These are phyloP conservation scores for Tenualosa thibaudeaui DNA, from an alignment of 2,797 vertebrate genomes.

Conservation along the genomic window DNA sequence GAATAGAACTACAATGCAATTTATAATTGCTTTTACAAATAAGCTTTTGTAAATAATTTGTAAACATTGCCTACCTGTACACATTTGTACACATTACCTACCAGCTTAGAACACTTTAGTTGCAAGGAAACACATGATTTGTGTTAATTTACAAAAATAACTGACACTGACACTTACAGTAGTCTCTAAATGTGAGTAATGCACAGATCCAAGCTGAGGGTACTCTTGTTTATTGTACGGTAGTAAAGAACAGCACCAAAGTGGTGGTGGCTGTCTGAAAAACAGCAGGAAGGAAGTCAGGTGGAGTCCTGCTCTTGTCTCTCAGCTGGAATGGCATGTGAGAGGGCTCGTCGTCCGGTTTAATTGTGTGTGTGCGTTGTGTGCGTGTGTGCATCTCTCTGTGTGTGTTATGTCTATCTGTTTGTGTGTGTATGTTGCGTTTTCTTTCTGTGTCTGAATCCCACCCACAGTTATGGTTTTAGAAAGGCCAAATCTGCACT, in stretches of 20 bases:
- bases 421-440: too few relatives aligned
- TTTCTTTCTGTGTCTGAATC: background rate
- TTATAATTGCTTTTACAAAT: background rate
- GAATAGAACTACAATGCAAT: background rate
- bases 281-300: slow-evolving; percentile 63
- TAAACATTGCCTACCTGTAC: too few relatives aligned
- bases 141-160: too few relatives aligned
- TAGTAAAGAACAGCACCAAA: background rate
- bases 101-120: too few relatives aligned
- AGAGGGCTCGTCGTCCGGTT: background rate
- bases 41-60: background rate
- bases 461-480: background rate
- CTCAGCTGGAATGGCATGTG: slow-evolving; percentile 33
- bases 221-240: background rate
- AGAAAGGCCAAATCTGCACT: background rate
- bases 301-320: slow-evolving; percentile 47
- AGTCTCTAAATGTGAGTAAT: background rate
- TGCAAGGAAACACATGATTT: background rate
- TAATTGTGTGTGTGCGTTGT: background rate
- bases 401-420: background rate
- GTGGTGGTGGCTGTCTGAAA: background rate
- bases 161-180: too few relatives aligned
- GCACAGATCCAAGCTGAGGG: background rate
- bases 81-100: too few relatives aligned
- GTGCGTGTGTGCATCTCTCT: background rate